Base-by-base conservation (phyloP, 2,888 invertebrate genomes). In the Helicoverpa assulta region DNA sequence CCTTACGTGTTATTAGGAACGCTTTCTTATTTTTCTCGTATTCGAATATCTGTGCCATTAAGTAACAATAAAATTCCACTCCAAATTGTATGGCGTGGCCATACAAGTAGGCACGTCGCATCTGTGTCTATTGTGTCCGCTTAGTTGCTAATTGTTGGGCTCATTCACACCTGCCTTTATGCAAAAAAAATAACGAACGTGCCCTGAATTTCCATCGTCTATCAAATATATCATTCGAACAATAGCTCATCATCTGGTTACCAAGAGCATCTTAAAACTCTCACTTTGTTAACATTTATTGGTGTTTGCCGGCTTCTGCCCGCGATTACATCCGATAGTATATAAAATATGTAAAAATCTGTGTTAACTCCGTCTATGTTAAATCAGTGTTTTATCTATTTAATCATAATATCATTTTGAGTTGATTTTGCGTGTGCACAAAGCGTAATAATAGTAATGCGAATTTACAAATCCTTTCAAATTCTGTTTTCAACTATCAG, bases 101-200 rank as follows among this genome's bases (percentile, higher is more conserved):
- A 59, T 78, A 73, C 56, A 75, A 74, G 78, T 72, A 73, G 76
- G 80, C 77, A 70, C 65, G 70, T 70, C 67, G 77, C 86, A 88
- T 86, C 83, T 85, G 87, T 81, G 78, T 74, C 85, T 85, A 87
- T 89, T 90, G 86, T 88, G 80, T 82, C 75, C 82, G 73, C 61
- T 72, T 67, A 66, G 83, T 82, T 86, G 85, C 86, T 89, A 89
- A 88, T 89, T 86, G 86, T 85, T 64, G 70, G 72, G 78, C 80
- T 83, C 81, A 86, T 87, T 87, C 87, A 83, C 91, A 91, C 89
- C 89, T 91, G 90, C 86, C 71, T 64, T 87, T 87, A 80, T 86
- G 85, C 86, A 91, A 90, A 93, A 90, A 90, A 90, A 89, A 73
- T 81, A 78, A 75, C 85, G 85, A 88, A 87, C 86, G 86, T 88